Evolutionary conservation across 2,113 vertebrate species (phyloP), one percentile per base, ranked within the genome.

Genomic region (Dasyprocta punctata): DNA sequence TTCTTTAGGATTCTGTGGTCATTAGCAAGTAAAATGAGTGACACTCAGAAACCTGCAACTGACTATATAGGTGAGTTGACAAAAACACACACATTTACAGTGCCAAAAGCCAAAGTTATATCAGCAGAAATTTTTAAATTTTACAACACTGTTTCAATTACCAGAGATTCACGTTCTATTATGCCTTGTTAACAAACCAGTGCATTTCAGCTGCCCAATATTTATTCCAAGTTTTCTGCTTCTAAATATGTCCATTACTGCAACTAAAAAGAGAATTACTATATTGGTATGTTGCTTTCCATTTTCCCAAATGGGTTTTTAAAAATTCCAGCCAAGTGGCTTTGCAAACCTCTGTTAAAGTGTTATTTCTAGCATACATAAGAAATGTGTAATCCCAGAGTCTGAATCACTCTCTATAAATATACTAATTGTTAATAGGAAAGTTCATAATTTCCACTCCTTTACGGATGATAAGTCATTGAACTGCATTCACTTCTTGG

Each of bases 1-100:
- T 56, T 87, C 47, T 92, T 95, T 86, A 90, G 38, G 47, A 93
- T 71, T 89, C 20, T 81, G 47, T n/a, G n/a, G 58, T 71, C 95
- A 92, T 94, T 86, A 91, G 16, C 54, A 95, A 94, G 49, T 86
- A 86, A 78, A 94, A 94, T 65, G 60, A 89, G 9, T 91, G 83
- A 67, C 17, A 58, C 49, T 67, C n/a, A 89, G 87, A 92, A 95
- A 61, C 38, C 22, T 95, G 30, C 36, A 86, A 54, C 41, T 73
- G 49, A 47, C 75, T 90, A 7, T 84, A 67, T 24, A 88, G 38
- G 85, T 33, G 8, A 94, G 10, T 41, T 93, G n/a, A 93, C 63
- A n/a, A 95, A 95, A 91, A 24, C 80, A 47, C 19, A 89, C 22
- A 85, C 6, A 47, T 89, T n/a, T 93, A 54, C 28, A 87, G 90